These are phyloP conservation scores for Hypercompe scribonia DNA, from an alignment of 2,888 invertebrate genomes.

Conservation along the genomic window DNA sequence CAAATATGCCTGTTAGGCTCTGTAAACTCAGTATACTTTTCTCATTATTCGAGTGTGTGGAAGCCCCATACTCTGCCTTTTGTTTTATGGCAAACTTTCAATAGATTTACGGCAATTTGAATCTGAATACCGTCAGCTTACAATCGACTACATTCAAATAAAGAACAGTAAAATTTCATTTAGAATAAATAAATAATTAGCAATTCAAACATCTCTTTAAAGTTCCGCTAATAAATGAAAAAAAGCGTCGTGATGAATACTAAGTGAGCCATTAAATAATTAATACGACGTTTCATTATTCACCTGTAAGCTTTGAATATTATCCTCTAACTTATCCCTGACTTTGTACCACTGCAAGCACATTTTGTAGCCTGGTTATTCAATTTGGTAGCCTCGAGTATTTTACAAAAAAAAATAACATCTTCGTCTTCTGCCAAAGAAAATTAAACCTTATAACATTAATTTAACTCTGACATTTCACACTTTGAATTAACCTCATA, in stretches of 20 bases:
- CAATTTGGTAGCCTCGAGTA: conserved; percentile 13
- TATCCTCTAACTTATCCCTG: conserved; percentile 39
- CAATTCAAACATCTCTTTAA: conserved; percentile 28
- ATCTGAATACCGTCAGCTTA: not conserved
- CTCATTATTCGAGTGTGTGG: not conserved
- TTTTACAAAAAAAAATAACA: conserved; percentile 1
- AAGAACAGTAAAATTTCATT: not conserved
- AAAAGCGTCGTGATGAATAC: conserved; percentile 20
- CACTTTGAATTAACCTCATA: conserved; percentile 4
- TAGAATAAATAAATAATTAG: not conserved
- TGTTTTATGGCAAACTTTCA: not conserved
- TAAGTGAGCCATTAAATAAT: conserved; percentile 39
- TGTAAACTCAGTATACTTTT: not conserved
- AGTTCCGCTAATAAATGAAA: conserved; percentile 22
- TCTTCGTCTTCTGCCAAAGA: conserved; percentile 1
- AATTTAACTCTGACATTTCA: conserved; percentile 11
- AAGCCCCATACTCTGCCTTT: too few relatives aligned
- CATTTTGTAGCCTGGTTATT: too few relatives aligned
- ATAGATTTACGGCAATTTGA: too few relatives aligned
- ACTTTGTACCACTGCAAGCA: conserved; percentile 25
- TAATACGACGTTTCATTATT: conserved; percentile 39
- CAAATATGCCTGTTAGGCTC: not conserved
- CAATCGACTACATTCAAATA: not conserved
- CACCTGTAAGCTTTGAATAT: conserved; percentile 42
- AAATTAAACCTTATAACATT: conserved; percentile 9